Evolutionary conservation across 2,888 invertebrate species (phyloP).

Genomic region (Chesias legatella): DNA sequence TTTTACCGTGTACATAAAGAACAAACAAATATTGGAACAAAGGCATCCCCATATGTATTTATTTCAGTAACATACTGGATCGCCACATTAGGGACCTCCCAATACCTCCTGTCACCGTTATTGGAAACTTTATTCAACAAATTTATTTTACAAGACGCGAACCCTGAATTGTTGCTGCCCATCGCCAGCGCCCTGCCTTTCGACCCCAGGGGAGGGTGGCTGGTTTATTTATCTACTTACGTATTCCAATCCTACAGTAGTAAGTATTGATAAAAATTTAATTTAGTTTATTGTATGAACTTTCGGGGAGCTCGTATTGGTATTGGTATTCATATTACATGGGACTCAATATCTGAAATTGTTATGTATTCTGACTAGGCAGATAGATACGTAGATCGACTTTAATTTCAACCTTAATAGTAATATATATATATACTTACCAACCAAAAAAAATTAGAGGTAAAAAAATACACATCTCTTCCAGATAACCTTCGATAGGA

Average conservation of each 20-base stretch:
- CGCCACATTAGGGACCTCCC: conserved; percentile 18
- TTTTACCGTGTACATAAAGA: background rate
- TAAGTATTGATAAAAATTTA: conserved; percentile 29
- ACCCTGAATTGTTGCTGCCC: conserved; percentile 29
- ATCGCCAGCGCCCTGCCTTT: conserved; percentile 34
- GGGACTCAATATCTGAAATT: no score
- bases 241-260: conserved; percentile 30
- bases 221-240: conserved; percentile 31
- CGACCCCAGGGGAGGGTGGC: conserved; percentile 27
- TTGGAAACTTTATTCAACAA: conserved; percentile 32
- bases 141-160: conserved; percentile 31
- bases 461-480: no score
- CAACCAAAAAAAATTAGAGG: no score
- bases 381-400: no score
- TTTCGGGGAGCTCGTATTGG: no score
- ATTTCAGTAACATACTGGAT: conserved; percentile 32
- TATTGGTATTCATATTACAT: no score
- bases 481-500: no score
- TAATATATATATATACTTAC: no score
- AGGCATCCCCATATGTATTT: conserved; percentile 1
- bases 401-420: no score
- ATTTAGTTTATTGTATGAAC: no score
- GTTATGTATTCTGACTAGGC: no score
- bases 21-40: background rate
- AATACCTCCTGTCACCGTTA: conserved; percentile 34